A percentile compares a stretch with the other conserved stretches of the same genome.
Conservation (phyloP, 2,113 vertebrate species). For the Xiphophorus couchianus region DNA sequence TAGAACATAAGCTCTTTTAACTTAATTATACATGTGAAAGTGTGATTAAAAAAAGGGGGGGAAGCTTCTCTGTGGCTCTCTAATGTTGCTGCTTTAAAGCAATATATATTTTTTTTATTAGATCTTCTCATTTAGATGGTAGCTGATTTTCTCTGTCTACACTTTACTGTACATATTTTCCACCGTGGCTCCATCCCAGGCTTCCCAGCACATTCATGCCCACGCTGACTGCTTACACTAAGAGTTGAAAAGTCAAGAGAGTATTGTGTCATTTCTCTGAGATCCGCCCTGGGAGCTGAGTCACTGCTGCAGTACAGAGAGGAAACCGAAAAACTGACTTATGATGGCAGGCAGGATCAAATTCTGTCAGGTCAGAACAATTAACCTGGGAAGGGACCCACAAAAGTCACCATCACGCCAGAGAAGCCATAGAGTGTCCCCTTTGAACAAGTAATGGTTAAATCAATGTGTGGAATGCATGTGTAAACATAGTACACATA, state of each 20-base stretch:
- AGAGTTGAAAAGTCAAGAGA: constrained; percentile 34
- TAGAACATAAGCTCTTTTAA: background rate
- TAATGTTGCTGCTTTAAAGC: background rate
- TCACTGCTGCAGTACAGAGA: constrained; percentile 22
- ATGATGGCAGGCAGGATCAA: constrained; percentile 3
- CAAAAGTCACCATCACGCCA: background rate
- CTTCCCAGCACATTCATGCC: background rate
- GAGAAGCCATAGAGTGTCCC: background rate
- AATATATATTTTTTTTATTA: too few species aligned
- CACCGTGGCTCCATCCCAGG: too few species aligned
- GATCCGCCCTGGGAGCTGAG: constrained; percentile 2
- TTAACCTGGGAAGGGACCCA: constrained; percentile 28
- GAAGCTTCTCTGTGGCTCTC: background rate
- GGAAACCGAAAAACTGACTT: constrained; percentile 49
- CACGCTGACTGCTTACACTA: background rate
- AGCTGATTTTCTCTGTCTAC: too few species aligned
- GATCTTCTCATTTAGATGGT: too few species aligned
- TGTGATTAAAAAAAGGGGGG: background rate
- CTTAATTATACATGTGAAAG: background rate
- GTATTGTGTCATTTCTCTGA: constrained; percentile 24
- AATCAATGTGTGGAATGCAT: background rate
- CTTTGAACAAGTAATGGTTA: background rate
- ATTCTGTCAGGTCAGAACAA: constrained; percentile 24
- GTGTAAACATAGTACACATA: too few species aligned
- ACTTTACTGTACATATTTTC: too few species aligned